Evolutionary conservation across 2,113 vertebrate species (phyloP).

Genomic region (Dascyllus trimaculatus): DNA sequence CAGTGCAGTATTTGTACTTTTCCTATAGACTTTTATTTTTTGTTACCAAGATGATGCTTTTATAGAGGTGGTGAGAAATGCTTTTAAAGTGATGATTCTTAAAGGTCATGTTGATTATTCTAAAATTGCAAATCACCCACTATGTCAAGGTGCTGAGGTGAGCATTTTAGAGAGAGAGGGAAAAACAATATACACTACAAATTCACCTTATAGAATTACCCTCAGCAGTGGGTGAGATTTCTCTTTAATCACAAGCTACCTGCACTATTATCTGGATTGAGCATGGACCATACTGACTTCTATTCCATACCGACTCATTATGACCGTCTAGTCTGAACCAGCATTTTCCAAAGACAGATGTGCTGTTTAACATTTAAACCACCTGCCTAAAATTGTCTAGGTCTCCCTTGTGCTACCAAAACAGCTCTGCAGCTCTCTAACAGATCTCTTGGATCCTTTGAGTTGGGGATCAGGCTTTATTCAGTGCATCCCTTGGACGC

Average conservation of each 20-base stretch:
- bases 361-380: background rate
- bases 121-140: constrained; percentile 3
- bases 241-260: background rate
- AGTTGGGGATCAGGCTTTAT: no score
- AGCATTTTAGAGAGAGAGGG: background rate
- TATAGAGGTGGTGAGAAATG: constrained; percentile 2
- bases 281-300: background rate
- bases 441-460: no score
- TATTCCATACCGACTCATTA: background rate
- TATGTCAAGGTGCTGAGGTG: background rate
- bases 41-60: constrained; percentile 3
- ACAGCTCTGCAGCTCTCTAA: no score
- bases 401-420: no score
- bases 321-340: background rate
- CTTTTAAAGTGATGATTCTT: background rate
- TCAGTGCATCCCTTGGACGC: no score
- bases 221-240: background rate
- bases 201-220: background rate
- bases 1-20: constrained; percentile 1
- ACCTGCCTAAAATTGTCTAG: no score
- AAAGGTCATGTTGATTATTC: constrained; percentile 53
- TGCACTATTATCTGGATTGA: background rate
- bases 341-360: background rate
- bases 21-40: background rate
- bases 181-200: background rate